Evolutionary conservation across 2,888 invertebrate genomes (phyloP), one percentile per base, ranked within the genome.

Genomic region (Punctoribates punctum): DNA sequence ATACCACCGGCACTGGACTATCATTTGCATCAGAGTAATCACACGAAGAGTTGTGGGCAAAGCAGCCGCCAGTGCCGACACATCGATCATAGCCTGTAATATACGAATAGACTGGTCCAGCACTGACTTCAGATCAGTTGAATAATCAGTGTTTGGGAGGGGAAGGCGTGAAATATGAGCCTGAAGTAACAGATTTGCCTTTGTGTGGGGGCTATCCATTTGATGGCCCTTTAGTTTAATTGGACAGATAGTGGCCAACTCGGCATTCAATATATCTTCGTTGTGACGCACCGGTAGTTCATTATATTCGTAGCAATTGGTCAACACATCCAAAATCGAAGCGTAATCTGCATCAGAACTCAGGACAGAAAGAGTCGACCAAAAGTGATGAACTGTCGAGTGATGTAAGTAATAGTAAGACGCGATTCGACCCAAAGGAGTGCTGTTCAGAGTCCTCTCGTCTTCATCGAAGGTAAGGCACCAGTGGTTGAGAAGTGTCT

Each of bases 221-320:
- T 90, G 88, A 74, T 90, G 85, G 0, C 89, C 85, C 82, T 91
- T 89, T 1, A 92, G 90, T 78, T 89, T 86, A 79, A 90, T 85
- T 1, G 91, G 89, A 80, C 94, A 90, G 78, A 87, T 85, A 82
- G 90, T 89, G 0, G 93, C 89, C 77, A 98, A 85, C 81, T 96
- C 93, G 70, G 93, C 91, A 83, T 99, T 99, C 62, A 92, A 87
- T 78, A 90, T 85, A 83, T 99, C 98, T 84, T 99, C 99, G 83
- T 99, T 99, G 83, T 99, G 99, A 74, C 99, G 87, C 1, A 99
- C 98, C 0, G 99, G 99, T 79, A 99, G 87, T 81, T 96, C 91
- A 77, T 91, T 89, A 82, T 96, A 88, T 81, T 99, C 99, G 80
- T 93, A 89, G 0, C 91, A 90, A 83, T 94, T 90, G 42, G 92